Base-by-base conservation (phyloP, 1,140 invertebrate genomes). In the Cephus cinctus region DNA sequence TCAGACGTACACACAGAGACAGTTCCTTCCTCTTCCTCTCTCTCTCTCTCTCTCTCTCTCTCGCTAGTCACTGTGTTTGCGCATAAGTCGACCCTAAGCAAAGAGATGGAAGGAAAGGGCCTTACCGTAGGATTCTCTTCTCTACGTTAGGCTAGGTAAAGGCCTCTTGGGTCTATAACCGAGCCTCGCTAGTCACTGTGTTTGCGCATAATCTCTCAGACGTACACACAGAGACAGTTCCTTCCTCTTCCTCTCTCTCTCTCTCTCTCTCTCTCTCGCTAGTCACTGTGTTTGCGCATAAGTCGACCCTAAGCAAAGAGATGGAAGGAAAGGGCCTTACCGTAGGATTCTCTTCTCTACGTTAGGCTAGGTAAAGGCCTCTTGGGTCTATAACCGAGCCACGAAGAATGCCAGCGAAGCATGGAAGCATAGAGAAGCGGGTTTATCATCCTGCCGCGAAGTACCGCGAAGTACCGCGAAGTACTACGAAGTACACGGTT, bases 161-260 rank as follows among this genome's bases (percentile, higher is more conserved):
- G 35, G 52, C n/a, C 43, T 22, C 23, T 46, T 50, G 50, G 56
- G 53, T 65, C 61, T 65, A 63, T 63, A 65, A 64, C 58, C 62
- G 55, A 54, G 51, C 27, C 39, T 14, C 46, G 47, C 6, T 8
- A 27, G 6, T 27, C n/a, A n/a, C n/a, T n/a, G n/a, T n/a, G n/a
- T n/a, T n/a, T n/a, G n/a, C n/a, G n/a, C n/a, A n/a, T n/a, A n/a
- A n/a, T n/a, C n/a, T n/a, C n/a, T n/a, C n/a, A n/a, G n/a, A n/a
- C n/a, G n/a, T n/a, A n/a, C n/a, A n/a, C n/a, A n/a, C n/a, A n/a
- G n/a, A n/a, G n/a, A n/a, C n/a, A n/a, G n/a, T n/a, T n/a, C n/a
- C n/a, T n/a, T n/a, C n/a, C n/a, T n/a, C 25, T 18, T 23, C 43
- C 34, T 41, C 39, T 23, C 16, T 41, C 39, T 5, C 19, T 51